phyloP scores from a whole-genome alignment of 2,797 vertebrate genomes.

The Scolopax rusticola region DNA sequence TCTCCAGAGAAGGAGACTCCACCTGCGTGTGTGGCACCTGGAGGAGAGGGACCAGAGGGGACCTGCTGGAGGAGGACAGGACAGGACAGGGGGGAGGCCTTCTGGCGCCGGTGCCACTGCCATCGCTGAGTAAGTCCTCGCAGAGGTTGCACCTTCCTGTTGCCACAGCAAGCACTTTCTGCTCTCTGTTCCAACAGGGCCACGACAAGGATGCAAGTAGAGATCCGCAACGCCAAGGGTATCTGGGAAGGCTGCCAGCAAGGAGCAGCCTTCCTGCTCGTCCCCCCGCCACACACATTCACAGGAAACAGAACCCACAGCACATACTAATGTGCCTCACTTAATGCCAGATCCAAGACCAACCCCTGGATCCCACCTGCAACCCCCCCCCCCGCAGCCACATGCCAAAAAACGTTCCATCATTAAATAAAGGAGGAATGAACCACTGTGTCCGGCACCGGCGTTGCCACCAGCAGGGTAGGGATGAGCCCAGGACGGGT shows the following conservation, averaged over 20 bases:
- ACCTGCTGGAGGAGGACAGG: background rate
- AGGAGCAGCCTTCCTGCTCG: slow-evolving; percentile 63
- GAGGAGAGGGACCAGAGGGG: background rate
- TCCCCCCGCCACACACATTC: slow-evolving; percentile 52
- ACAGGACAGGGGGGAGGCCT: background rate
- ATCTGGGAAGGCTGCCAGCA: slow-evolving; percentile 56
- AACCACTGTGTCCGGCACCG: accelerated
- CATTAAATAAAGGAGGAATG: background rate
- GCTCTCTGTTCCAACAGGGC: slow-evolving; percentile 50
- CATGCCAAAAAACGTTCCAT: background rate
- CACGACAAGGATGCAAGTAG: background rate
- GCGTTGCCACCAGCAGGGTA: accelerated
- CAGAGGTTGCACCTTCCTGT: background rate
- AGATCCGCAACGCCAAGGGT: slow-evolving; percentile 36
- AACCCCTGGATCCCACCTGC: slow-evolving; percentile 29
- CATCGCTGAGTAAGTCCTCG: background rate
- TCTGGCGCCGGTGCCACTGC: accelerated
- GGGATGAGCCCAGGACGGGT: background rate
- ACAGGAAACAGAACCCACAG: slow-evolving; percentile 52
- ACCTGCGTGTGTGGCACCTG: accelerated
- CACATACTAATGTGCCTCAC: background rate
- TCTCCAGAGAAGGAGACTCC: too few species aligned
- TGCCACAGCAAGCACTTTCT: slow-evolving; percentile 18
- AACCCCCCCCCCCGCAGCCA: background rate
- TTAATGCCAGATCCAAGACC: slow-evolving; percentile 22